These are phyloP conservation scores for Phodopus roborovskii DNA, from an alignment of 2,113 vertebrate species.

Conservation along the genomic window DNA sequence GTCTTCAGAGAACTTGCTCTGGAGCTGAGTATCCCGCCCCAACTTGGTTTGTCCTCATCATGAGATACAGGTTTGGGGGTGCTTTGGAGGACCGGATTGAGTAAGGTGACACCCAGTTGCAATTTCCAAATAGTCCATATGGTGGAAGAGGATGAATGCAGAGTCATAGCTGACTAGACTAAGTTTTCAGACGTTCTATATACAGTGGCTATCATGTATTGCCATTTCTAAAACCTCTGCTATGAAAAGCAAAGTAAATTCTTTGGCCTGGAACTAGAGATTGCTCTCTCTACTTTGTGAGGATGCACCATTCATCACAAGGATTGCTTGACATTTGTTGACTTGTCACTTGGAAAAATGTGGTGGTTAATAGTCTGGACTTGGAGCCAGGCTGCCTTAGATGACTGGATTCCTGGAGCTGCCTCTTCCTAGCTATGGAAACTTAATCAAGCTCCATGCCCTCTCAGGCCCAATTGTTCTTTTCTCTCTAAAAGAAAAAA, in stretches of 20 bases:
- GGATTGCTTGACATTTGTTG: conserved; percentile 56
- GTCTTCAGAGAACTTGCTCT: neutral
- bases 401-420: conserved; percentile 63
- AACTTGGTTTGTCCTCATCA: conserved; percentile 9
- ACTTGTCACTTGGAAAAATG: conserved; percentile 46
- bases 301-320: conserved; percentile 20
- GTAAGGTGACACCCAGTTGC: neutral
- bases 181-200: neutral
- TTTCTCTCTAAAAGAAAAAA: conserved; percentile 58
- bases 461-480: conserved; percentile 16
- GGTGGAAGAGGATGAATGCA: neutral
- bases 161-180: neutral
- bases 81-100: neutral
- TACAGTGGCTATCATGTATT: neutral
- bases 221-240: conserved; percentile 18
- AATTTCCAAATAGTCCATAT: neutral
- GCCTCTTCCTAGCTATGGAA: conserved; percentile 56
- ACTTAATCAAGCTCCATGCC: conserved; percentile 65
- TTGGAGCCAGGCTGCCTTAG: conserved; percentile 71
- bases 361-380: conserved; percentile 46
- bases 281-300: neutral
- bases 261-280: conserved; percentile 41
- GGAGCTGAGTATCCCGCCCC: neutral
- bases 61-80: neutral
- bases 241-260: conserved; percentile 38